phyloP scores from a whole-genome alignment of 2,113 vertebrate species.

The Bubo scandiacus region DNA sequence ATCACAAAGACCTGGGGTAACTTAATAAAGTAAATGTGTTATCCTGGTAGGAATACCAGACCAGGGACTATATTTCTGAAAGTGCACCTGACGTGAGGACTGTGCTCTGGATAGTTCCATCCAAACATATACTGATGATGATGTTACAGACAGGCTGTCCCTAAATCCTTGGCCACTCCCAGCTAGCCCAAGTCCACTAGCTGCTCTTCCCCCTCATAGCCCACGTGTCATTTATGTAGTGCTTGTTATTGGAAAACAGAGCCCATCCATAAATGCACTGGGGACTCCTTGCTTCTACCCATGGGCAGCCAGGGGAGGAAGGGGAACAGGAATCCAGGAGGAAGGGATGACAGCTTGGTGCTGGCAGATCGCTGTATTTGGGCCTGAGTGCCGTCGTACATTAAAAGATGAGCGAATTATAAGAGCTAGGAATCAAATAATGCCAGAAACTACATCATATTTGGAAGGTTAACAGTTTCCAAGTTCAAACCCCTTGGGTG shows the following conservation, averaged over 20 bases:
- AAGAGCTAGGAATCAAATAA: not conserved
- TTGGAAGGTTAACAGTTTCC: conserved; percentile 14
- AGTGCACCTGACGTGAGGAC: not conserved
- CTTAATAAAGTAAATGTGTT: not conserved
- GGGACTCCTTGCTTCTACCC: not conserved
- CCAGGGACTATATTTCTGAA: not conserved
- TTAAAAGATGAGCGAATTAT: not conserved
- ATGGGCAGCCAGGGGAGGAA: not conserved
- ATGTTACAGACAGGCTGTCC: not conserved
- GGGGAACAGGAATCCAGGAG: not conserved
- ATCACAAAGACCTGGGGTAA: not conserved
- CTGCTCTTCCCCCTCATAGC: not conserved
- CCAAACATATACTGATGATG: not conserved
- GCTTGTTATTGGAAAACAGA: not conserved
- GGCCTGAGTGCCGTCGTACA: not conserved
- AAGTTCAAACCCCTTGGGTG: conserved; percentile 5
- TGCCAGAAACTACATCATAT: conserved; percentile 11
- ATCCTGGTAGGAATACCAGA: not conserved
- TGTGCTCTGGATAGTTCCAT: not conserved
- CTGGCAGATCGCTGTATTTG: not conserved
- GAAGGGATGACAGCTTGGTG: not conserved
- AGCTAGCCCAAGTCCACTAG: not conserved
- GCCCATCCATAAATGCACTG: not conserved
- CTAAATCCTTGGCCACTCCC: not conserved
- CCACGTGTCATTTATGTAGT: not conserved